Conservation (phyloP, 2,888 invertebrate genomes). For the Arctia plantaginis region DNA sequence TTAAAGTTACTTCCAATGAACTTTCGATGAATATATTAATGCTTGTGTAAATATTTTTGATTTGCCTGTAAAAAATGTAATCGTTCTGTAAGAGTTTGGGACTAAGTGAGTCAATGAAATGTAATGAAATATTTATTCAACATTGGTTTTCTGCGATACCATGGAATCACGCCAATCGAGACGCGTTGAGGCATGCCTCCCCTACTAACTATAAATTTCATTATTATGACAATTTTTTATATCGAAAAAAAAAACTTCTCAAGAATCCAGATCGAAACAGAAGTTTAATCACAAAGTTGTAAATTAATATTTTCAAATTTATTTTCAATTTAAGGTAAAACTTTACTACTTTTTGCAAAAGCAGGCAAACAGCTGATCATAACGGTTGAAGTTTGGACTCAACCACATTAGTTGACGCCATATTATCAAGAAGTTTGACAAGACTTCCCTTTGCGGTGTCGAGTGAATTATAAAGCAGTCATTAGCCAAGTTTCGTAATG, state of each 20-base stretch:
- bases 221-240: too few species aligned
- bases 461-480: slow-evolving; percentile 29
- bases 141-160: neutral
- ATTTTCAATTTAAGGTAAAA: neutral
- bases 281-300: neutral
- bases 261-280: neutral
- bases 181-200: too few species aligned
- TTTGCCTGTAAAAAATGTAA: neutral
- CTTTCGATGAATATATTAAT: neutral
- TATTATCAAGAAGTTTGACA: slow-evolving; percentile 28
- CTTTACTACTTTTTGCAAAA: neutral
- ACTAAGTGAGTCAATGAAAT: neutral
- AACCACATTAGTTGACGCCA: slow-evolving; percentile 31
- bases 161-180: neutral
- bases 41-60: neutral
- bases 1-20: neutral
- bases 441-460: slow-evolving; percentile 12
- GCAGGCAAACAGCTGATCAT: slow-evolving; percentile 15
- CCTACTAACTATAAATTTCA: neutral
- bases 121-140: neutral
- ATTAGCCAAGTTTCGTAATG: slow-evolving; percentile 4
- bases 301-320: neutral
- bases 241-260: too few species aligned
- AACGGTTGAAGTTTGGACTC: slow-evolving; percentile 26
- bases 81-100: neutral